Conservation (phyloP, 2,797 vertebrate species). For the Propithecus deckenii region DNA sequence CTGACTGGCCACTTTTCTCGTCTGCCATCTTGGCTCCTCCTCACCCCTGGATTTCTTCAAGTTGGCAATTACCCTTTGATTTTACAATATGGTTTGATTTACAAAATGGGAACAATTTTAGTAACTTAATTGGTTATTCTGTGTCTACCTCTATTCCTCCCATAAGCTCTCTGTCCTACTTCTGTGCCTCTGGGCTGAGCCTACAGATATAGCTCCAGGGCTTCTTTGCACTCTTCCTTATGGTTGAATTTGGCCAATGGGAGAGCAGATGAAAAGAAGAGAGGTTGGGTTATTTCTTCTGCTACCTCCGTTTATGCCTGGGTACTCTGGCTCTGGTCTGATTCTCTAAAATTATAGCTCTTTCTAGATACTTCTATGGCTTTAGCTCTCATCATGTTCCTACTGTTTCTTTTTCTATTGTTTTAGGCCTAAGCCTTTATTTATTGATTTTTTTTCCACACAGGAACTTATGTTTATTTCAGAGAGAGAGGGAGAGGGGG, state of each 20-base stretch:
- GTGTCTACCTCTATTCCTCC: accelerated
- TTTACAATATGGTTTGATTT: not conserved
- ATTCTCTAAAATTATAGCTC: not conserved
- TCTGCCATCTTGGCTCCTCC: too few relatives aligned
- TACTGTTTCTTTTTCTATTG: not conserved
- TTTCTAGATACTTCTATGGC: not conserved
- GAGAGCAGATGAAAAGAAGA: not conserved
- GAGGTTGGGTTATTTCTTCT: not conserved
- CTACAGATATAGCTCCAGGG: not conserved
- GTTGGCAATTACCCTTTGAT: not conserved
- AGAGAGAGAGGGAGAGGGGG: conserved; percentile 85
- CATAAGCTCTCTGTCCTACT: not conserved
- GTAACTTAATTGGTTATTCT: not conserved
- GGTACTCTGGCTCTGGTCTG: not conserved
- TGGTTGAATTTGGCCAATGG: not conserved
- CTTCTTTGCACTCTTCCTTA: not conserved
- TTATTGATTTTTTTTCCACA: conserved; percentile 78
- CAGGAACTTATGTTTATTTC: conserved; percentile 94
- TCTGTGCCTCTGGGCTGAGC: not conserved
- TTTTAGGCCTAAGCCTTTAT: not conserved
- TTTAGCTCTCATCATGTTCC: not conserved
- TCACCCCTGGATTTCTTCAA: not conserved
- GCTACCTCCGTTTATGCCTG: not conserved
- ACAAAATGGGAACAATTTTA: not conserved
- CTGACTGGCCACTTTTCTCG: too few relatives aligned